These are phyloP conservation scores for Lagorchestes hirsutus DNA, from an alignment of 2,797 vertebrate species.

Conservation along the genomic window DNA sequence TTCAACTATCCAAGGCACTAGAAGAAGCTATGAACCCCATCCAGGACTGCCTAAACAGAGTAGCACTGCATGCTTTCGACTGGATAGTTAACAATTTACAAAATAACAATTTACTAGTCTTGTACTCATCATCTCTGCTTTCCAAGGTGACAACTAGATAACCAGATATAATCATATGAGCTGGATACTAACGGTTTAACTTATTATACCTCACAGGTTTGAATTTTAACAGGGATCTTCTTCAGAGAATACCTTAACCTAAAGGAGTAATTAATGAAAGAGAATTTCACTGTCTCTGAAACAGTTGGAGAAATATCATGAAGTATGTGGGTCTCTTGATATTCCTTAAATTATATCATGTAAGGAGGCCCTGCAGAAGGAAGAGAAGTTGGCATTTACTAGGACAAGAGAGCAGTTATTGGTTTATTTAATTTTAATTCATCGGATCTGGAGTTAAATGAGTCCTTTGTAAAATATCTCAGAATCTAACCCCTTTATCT, in stretches of 20 bases:
- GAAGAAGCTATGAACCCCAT: too few relatives aligned
- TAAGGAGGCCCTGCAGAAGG: background rate
- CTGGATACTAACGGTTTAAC: background rate
- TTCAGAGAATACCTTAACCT: background rate
- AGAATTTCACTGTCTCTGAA: background rate
- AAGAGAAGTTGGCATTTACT: background rate
- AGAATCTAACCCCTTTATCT: background rate
- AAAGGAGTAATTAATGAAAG: background rate
- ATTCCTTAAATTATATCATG: background rate
- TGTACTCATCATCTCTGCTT: background rate
- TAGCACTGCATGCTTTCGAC: background rate
- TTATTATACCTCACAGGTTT: background rate
- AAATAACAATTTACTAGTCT: background rate
- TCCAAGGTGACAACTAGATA: background rate
- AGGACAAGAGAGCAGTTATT: background rate
- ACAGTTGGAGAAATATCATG: background rate
- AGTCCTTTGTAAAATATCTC: background rate
- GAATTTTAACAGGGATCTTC: background rate
- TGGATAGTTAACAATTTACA: too few relatives aligned
- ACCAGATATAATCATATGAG: background rate
- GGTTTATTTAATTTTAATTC: background rate
- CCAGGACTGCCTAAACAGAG: background rate
- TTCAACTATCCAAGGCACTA: background rate
- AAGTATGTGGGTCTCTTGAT: background rate
- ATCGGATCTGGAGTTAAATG: background rate